These are phyloP conservation scores for Sebastes kiyomatsui DNA, from an alignment of 2,797 vertebrate genomes.

Conservation along the genomic window DNA sequence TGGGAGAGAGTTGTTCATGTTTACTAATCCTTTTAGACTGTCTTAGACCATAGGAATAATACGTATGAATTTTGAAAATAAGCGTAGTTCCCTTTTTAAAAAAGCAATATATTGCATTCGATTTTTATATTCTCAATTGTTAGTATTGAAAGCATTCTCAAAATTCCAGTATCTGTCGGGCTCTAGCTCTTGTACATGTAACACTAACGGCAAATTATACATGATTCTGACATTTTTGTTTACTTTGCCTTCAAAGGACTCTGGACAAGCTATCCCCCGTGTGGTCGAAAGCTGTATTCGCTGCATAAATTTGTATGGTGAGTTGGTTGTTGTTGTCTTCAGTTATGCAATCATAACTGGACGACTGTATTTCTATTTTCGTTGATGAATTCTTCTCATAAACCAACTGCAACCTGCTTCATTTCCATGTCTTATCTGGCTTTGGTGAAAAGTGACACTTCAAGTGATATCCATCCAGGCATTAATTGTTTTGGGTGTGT, in stretches of 20 bases:
- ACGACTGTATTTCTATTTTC: neutral
- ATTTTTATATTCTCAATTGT: neutral
- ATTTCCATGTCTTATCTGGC: neutral
- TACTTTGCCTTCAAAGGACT: slow-evolving; percentile 84
- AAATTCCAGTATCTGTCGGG: slow-evolving; percentile 11
- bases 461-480: slow-evolving; percentile 4
- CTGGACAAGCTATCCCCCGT: slow-evolving; percentile 94
- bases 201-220: neutral
- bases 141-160: neutral
- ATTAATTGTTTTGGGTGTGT: slow-evolving; percentile 43
- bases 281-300: slow-evolving; percentile 98
- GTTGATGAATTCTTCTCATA: neutral
- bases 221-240: slow-evolving; percentile 31
- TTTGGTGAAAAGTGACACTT: slow-evolving; percentile 14
- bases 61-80: no score
- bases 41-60: no score
- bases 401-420: neutral
- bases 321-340: slow-evolving; percentile 53
- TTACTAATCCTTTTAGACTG: no score
- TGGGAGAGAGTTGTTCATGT: no score
- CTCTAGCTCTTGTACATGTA: slow-evolving; percentile 14
- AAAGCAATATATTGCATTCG: neutral
- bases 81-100: neutral
- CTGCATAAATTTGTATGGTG: slow-evolving; percentile 98
- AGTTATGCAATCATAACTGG: neutral